These are phyloP conservation scores for Metallyticus violacea DNA, from an alignment of 2,888 invertebrate species.

Conservation along the genomic window DNA sequence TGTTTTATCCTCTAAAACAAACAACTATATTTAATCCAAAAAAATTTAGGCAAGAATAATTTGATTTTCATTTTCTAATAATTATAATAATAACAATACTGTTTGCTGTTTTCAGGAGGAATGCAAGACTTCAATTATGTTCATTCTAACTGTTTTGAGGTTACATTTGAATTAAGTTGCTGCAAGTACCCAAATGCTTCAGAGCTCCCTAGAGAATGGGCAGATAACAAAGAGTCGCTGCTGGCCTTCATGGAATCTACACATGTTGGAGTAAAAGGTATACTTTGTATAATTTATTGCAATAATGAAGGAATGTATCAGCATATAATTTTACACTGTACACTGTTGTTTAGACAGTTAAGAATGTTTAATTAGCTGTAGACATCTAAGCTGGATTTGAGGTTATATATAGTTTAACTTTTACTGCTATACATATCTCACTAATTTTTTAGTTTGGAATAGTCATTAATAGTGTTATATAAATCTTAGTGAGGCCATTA, in stretches of 20 bases:
- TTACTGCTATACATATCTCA: no score
- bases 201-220: constrained; percentile 77
- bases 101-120: constrained; percentile 61
- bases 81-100: constrained; percentile 25
- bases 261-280: constrained; percentile 68
- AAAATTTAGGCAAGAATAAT: not conserved
- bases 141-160: constrained; percentile 91
- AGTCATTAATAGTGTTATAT: no score
- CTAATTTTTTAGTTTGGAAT: no score
- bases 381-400: no score
- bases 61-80: not conserved
- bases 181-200: constrained; percentile 83
- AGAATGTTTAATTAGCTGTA: no score
- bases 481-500: no score
- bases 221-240: constrained; percentile 79
- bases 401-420: no score
- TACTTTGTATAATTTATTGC: not conserved
- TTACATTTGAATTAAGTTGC: constrained; percentile 95
- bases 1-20: no score
- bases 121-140: constrained; percentile 99
- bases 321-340: not conserved
- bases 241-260: constrained; percentile 80
- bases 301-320: not conserved
- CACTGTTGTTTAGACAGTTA: no score
- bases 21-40: no score